These are phyloP conservation scores for Epirrhoe alternata DNA, from an alignment of 2,888 invertebrate species.

Conservation along the genomic window DNA sequence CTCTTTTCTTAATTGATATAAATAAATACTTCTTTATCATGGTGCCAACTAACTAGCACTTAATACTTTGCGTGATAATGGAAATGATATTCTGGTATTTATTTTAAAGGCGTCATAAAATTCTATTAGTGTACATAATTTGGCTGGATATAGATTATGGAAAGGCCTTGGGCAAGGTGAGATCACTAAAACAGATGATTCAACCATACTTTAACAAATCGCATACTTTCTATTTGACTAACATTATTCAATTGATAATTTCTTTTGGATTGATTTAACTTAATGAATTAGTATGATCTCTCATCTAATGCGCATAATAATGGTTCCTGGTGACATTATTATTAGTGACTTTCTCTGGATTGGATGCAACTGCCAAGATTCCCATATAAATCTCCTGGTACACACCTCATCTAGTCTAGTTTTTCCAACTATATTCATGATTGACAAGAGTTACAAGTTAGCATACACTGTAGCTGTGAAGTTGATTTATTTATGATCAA, in stretches of 20 bases:
- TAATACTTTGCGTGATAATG: not conserved
- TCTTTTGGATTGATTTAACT: not conserved
- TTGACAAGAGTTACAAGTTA: no score
- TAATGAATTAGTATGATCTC: not conserved
- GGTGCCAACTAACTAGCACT: slow-evolving; percentile 1
- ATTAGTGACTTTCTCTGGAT: not conserved
- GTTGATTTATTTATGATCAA: not conserved
- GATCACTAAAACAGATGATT: slow-evolving; percentile 12
- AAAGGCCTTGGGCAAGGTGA: slow-evolving; percentile 1
- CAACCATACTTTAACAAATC: not conserved
- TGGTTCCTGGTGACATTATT: not conserved
- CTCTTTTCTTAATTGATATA: not conserved
- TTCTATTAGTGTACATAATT: not conserved
- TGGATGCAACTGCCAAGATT: not conserved
- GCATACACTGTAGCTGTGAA: not conserved
- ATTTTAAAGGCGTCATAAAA: not conserved
- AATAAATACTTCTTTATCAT: slow-evolving; percentile 5
- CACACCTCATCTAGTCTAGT: no score
- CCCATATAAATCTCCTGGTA: not conserved
- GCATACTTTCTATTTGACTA: not conserved
- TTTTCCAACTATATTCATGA: no score
- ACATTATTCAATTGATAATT: not conserved
- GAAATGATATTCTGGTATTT: not conserved
- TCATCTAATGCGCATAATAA: not conserved
- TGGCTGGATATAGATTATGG: not conserved